phyloP scores from a whole-genome alignment of 2,113 vertebrate genomes.

The Sprattus sprattus region DNA sequence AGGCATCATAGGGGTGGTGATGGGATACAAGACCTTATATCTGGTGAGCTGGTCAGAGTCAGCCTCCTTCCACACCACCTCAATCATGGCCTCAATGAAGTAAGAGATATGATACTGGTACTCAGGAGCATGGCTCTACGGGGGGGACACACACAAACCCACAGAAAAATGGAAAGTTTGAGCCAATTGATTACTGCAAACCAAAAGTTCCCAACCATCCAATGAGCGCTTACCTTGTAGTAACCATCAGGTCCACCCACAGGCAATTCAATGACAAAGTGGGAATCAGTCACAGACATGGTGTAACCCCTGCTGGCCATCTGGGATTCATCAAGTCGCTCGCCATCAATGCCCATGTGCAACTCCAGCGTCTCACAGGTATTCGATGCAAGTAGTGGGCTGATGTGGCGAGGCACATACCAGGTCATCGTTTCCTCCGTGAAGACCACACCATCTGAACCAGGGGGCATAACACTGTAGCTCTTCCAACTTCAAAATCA shows the following conservation, averaged over 20 bases:
- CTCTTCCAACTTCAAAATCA: not conserved
- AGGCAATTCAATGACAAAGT: conserved; percentile 69
- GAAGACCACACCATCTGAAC: conserved; percentile 70
- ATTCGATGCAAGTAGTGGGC: conserved; percentile 55
- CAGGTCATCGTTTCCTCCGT: conserved; percentile 66
- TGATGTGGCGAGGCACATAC: conserved; percentile 72
- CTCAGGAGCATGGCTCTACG: conserved; percentile 57
- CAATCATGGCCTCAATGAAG: conserved; percentile 68
- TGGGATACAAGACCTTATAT: conserved; percentile 71
- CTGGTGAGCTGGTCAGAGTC: conserved; percentile 51
- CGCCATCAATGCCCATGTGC: conserved; percentile 73
- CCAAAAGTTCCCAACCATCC: too few species aligned
- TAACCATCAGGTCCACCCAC: conserved; percentile 75
- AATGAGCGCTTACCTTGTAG: conserved; percentile 72
- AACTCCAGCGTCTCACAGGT: conserved; percentile 59
- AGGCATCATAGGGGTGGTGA: conserved; percentile 54
- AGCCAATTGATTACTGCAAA: not conserved
- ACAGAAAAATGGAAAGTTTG: not conserved
- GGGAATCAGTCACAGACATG: conserved; percentile 50
- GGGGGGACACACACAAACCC: not conserved
- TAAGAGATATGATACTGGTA: conserved; percentile 57
- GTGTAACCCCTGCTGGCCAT: conserved; percentile 65
- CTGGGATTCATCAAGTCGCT: conserved; percentile 55
- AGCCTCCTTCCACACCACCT: conserved; percentile 68
- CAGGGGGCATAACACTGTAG: not conserved